Percentiles rank a stretch among this genome's conserved stretches.
These are phyloP conservation scores for Scalopus aquaticus DNA, from an alignment of 2,113 vertebrate species.

Conservation along the genomic window DNA sequence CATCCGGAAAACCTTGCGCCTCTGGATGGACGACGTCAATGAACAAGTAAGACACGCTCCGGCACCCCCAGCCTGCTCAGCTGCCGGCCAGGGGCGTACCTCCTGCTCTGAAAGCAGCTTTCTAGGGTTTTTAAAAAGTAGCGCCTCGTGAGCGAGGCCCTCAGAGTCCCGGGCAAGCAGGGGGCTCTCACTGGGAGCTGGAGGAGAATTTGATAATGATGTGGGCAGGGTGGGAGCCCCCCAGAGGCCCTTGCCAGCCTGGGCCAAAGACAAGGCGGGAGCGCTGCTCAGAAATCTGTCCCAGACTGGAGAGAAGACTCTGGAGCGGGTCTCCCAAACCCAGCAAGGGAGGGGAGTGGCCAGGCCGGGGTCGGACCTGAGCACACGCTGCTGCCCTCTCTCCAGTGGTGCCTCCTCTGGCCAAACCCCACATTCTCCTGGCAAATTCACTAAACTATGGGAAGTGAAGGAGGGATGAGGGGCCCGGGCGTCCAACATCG, in stretches of 20 bases:
- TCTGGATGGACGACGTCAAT: constrained; percentile 99
- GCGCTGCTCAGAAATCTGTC: neutral
- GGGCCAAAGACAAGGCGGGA: neutral
- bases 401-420: neutral
- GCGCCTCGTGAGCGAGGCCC: rapidly evolving
- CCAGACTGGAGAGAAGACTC: neutral
- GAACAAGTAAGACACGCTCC: constrained; percentile 88
- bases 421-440: no score
- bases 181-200: neutral
- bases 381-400: neutral
- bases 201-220: neutral
- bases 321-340: no score
- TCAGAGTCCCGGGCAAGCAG: neutral
- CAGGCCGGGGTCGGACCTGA: neutral
- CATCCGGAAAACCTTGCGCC: constrained; percentile 95
- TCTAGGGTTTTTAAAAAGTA: neutral
- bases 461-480: no score
- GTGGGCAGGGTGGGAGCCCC: neutral
- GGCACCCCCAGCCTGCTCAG: no score
- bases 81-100: no score
- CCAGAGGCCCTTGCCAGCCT: neutral
- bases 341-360: no score
- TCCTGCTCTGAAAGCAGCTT: neutral
- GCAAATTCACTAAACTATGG: no score
- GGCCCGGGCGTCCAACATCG: no score